Percentiles rank a stretch among this genome's conserved stretches.
phyloP scores from a whole-genome alignment of 2,113 vertebrate genomes.

The Cariama cristata region DNA sequence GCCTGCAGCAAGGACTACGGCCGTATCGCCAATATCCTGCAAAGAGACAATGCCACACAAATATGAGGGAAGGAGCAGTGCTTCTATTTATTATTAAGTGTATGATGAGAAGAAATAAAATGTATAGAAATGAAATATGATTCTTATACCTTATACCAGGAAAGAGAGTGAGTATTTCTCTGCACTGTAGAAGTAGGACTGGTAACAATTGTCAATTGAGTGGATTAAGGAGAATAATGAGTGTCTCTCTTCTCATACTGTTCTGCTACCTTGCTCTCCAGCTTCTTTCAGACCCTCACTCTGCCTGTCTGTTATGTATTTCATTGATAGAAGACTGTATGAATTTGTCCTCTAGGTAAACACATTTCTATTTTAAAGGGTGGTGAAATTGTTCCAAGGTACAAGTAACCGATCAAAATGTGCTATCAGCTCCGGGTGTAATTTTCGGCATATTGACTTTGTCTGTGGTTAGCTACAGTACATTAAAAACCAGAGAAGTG shows the following conservation, averaged over 20 bases:
- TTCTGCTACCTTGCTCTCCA: not conserved
- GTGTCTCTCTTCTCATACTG: not conserved
- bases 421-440: not conserved
- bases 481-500: not conserved
- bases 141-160: not conserved
- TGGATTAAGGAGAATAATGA: not conserved
- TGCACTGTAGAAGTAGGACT: not conserved
- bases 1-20: not conserved
- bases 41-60: not conserved
- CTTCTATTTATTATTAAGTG: not conserved
- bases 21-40: not conserved
- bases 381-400: not conserved
- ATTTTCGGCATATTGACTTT: slow-evolving; percentile 9
- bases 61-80: not conserved
- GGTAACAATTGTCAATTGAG: not conserved
- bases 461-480: not conserved
- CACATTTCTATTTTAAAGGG: not conserved
- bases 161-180: not conserved
- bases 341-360: not conserved
- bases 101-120: not conserved
- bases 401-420: not conserved
- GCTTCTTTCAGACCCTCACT: not conserved
- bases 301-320: not conserved
- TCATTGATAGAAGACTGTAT: not conserved
- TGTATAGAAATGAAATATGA: not conserved